A percentile compares a stretch with the other conserved stretches of the same genome.
These are phyloP conservation scores for Himalopsyche japonica DNA, from an alignment of 2,888 invertebrate genomes.

Conservation along the genomic window DNA sequence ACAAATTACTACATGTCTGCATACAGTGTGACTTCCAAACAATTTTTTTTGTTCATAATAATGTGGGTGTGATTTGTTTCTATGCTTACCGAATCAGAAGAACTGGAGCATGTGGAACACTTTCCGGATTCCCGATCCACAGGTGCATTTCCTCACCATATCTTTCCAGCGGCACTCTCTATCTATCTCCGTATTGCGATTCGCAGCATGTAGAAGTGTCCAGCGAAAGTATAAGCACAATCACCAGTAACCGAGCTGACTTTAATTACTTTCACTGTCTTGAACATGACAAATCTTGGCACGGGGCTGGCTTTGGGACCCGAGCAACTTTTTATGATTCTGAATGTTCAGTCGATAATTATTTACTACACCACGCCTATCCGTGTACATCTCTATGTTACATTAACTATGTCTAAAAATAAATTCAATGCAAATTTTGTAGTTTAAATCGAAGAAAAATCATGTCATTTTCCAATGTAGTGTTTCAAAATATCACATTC, in stretches of 20 bases:
- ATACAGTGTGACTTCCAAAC: neutral
- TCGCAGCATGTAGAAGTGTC: neutral
- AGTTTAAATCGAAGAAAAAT: neutral
- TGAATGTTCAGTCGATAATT: neutral
- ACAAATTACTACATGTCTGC: neutral
- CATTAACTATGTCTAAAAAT: slow-evolving; percentile 17
- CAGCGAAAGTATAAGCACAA: neutral
- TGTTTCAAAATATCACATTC: neutral
- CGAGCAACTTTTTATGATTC: neutral
- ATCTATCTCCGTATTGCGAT: slow-evolving; percentile 41
- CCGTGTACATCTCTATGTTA: slow-evolving; percentile 35
- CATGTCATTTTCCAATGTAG: neutral
- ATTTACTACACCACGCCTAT: slow-evolving; percentile 6
- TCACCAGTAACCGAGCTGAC: neutral
- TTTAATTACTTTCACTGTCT: neutral
- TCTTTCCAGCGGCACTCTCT: slow-evolving; percentile 35
- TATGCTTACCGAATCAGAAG: slow-evolving; percentile 45
- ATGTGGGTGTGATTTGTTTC: neutral
- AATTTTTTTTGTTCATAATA: neutral
- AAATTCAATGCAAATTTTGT: neutral
- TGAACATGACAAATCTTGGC: neutral
- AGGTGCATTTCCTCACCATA: slow-evolving; percentile 50
- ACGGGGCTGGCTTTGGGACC: neutral
- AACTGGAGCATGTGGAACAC: slow-evolving; percentile 54
- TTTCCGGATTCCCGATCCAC: slow-evolving; percentile 59